Conservation (phyloP, 2,797 vertebrate genomes). For the Ispidina lecontei region DNA sequence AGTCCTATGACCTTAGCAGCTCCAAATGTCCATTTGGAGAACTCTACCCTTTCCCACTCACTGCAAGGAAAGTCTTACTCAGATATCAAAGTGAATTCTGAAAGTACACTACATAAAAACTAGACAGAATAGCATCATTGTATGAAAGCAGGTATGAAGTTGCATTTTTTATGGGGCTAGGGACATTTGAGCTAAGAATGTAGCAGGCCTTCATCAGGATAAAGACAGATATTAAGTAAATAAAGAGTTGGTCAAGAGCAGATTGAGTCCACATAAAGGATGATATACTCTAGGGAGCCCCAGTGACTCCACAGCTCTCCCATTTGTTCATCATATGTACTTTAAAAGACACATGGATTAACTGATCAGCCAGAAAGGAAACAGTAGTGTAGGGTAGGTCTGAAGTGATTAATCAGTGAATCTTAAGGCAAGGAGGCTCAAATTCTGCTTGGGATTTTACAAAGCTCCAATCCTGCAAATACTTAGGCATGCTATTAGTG, state of each 20-base stretch:
- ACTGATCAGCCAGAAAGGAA: not conserved
- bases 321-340: not conserved
- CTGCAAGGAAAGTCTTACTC: not conserved
- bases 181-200: not conserved
- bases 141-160: not conserved
- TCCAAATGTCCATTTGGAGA: not conserved
- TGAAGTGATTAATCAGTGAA: not conserved
- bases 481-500: not conserved
- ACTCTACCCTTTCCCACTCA: not conserved
- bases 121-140: not conserved
- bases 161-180: not conserved
- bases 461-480: not conserved
- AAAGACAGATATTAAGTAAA: not conserved
- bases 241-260: not conserved
- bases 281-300: not conserved
- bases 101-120: not conserved
- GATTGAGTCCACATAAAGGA: fast-evolving
- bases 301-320: not conserved
- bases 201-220: not conserved
- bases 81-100: not conserved
- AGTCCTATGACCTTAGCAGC: not conserved
- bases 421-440: not conserved
- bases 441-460: not conserved
- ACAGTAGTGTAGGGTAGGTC: not conserved
- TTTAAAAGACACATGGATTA: conserved; percentile 4